These are phyloP conservation scores for Automeris io DNA, from an alignment of 2,888 invertebrate genomes.

Conservation along the genomic window DNA sequence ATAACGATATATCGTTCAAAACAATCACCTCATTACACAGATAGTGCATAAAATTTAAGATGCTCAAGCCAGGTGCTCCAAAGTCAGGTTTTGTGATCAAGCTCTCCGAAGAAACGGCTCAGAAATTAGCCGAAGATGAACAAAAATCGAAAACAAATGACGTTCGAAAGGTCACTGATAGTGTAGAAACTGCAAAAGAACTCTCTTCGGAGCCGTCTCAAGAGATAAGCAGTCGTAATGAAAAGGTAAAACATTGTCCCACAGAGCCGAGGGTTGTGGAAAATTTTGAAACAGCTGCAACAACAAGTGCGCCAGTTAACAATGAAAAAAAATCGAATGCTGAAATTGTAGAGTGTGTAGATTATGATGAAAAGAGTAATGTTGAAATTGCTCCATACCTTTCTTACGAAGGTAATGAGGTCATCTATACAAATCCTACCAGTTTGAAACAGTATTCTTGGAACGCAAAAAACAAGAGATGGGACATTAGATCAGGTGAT, in stretches of 20 bases:
- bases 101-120: conserved; percentile 62
- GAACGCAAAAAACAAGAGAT: conserved; percentile 70
- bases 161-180: conserved; percentile 9
- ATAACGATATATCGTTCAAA: not conserved
- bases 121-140: conserved; percentile 59
- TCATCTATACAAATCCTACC: conserved; percentile 85
- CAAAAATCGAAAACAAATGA: conserved; percentile 27
- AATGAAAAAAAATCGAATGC: not conserved
- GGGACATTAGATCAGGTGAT: conserved; percentile 57
- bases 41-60: conserved; percentile 16
- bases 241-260: not conserved
- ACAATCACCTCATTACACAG: not conserved
- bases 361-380: too few species aligned
- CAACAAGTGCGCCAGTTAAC: not conserved
- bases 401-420: conserved; percentile 82
- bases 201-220: conserved; percentile 8
- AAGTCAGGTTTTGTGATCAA: conserved; percentile 69
- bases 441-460: conserved; percentile 82
- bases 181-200: conserved; percentile 8
- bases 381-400: conserved; percentile 78
- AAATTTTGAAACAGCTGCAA: too few species aligned
- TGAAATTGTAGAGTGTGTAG: too few species aligned
- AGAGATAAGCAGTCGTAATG: not conserved
- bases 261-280: too few species aligned
- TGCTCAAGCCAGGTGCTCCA: conserved; percentile 42